phyloP scores from a whole-genome alignment of 2,888 invertebrate species.

The Nematopogon swammerdamellus region DNA sequence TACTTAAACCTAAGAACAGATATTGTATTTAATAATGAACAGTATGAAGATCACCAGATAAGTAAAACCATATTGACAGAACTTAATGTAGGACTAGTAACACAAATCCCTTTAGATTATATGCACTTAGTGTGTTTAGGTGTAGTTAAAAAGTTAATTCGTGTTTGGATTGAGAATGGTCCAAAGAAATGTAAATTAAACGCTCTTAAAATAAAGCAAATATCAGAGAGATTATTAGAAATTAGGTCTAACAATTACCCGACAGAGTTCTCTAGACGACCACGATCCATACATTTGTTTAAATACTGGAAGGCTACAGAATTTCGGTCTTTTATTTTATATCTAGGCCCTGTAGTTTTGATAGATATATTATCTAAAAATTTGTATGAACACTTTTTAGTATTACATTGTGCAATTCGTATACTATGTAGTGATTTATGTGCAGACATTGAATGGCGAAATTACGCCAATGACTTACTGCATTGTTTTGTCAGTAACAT shows the following conservation, averaged over 20 bases:
- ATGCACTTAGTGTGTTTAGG: too few relatives aligned
- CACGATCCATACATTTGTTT: conserved; percentile 1
- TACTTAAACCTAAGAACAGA: conserved; percentile 6
- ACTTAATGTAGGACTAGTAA: conserved; percentile 8
- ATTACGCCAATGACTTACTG: conserved; percentile 3
- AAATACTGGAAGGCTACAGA: conserved; percentile 9
- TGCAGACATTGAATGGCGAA: conserved; percentile 3
- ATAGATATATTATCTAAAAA: conserved; percentile 1
- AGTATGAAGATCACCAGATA: conserved; percentile 9
- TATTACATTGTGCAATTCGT: conserved; percentile 3
- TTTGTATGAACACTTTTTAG: conserved; percentile 3
- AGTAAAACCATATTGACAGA: conserved; percentile 8
- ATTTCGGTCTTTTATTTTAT: conserved; percentile 5
- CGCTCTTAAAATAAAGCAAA: conserved; percentile 2
- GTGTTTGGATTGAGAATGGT: conserved; percentile 5
- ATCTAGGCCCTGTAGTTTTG: conserved; percentile 5
- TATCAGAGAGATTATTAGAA: conserved; percentile 4
- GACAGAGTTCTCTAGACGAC: conserved; percentile 3
- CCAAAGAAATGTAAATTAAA: conserved; percentile 6
- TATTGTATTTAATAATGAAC: conserved; percentile 5
- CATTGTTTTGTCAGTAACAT: conserved; percentile 1
- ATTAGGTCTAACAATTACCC: conserved; percentile 2
- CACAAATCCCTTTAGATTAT: conserved; percentile 8
- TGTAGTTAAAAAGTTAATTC: too few relatives aligned
- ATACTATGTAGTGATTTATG: conserved; percentile 4